Evolutionary conservation across 2,113 vertebrate genomes (phyloP).

Genomic region (Dasyprocta punctata): DNA sequence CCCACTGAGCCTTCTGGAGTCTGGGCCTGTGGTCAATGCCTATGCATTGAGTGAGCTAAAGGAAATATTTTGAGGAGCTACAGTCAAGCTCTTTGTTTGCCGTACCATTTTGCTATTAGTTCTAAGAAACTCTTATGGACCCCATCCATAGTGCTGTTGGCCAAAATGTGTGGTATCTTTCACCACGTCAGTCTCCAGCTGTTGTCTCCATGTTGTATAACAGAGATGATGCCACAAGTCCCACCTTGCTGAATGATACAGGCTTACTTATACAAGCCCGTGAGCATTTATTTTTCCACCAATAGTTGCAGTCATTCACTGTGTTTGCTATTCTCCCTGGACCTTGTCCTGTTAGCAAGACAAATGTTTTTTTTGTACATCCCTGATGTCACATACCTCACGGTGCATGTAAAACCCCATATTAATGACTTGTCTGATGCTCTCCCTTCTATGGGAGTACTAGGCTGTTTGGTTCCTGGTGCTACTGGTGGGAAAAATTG

Average conservation of each 20-base stretch:
- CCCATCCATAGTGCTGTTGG: too few relatives aligned
- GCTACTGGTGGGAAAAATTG: background rate
- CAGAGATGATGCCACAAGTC: background rate
- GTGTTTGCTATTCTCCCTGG: background rate
- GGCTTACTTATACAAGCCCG: too few relatives aligned
- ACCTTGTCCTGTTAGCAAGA: background rate
- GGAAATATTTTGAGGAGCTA: background rate
- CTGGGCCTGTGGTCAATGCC: background rate
- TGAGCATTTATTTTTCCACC: too few relatives aligned
- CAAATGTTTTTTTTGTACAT: background rate
- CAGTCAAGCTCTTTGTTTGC: too few relatives aligned
- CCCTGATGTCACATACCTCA: background rate
- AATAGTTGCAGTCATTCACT: too few relatives aligned
- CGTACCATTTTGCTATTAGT: background rate
- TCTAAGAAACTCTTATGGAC: too few relatives aligned
- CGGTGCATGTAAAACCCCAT: background rate
- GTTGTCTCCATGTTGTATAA: background rate
- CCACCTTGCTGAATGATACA: background rate
- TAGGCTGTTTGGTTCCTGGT: background rate
- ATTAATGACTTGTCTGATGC: background rate
- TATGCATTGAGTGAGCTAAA: background rate
- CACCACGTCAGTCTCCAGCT: background rate
- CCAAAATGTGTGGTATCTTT: background rate
- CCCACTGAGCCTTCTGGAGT: background rate
- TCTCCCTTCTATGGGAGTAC: background rate